Evolutionary conservation across 2,888 invertebrate genomes (phyloP), one percentile per base, ranked within the genome.

Genomic region (Dynastes tityus): DNA sequence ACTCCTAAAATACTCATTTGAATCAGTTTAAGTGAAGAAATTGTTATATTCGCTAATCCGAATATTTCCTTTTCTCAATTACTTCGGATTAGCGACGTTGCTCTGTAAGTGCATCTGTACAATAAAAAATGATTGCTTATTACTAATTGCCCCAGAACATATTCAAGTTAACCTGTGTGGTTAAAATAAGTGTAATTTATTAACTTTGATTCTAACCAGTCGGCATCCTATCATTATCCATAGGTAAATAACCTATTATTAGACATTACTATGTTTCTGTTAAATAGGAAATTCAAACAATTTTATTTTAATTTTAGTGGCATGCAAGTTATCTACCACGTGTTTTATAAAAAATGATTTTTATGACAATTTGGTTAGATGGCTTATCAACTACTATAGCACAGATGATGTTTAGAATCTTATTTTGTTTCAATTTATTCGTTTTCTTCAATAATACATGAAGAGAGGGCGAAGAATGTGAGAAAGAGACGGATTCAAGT

Each of bases 211-310:
- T 45, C 73, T 74, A 74, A 74, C 29, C 73, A 73, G 40, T 73
- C 37, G 63, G 64, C 45, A 65, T 78, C 22, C 81, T 79, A 80
- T 80, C 80, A 83, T 83, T 81, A 82, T 81, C 82, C 80, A 77
- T 77, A 78, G 79, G 80, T 80, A 79, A 82, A 81, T 82, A 82
- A 82, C 82, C 82, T 78, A 80, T 82, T 81, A 82, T 82, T 82
- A 82, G 78, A 68, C 80, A 79, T 79, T 80, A 78, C 80, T 81
- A 80, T 78, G 75, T 80, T 79, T 79, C 79, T 79, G 80, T 74
- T 67, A 82, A 80, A 79, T 79, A 78, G 80, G 79, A 80, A 80
- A 79, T 71, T 67, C 78, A 49, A 61, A 29, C 45, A 49, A 29
- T 61, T 32, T 32, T 8, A 22, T 58, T 71, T 77, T 71, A 51